Evolutionary conservation across 2,113 vertebrate species (phyloP), one percentile per base, ranked within the genome.

Genomic region (Jacana jacana): DNA sequence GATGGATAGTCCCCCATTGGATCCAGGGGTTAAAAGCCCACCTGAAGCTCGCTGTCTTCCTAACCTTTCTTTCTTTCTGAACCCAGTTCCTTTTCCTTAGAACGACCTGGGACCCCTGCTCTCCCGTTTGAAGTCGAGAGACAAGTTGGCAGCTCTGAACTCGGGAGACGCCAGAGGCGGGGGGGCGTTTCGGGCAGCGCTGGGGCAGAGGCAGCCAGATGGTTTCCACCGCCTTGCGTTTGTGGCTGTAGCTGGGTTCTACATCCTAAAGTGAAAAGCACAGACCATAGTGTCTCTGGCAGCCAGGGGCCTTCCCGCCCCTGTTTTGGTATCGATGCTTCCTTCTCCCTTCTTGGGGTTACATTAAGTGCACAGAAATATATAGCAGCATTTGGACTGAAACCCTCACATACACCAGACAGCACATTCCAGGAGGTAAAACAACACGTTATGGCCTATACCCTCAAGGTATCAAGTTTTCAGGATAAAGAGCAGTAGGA

Each of bases 351-450:
- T 98, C 95, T 97, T 98, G 91, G 97, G 98, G 97, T 98, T 98
- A 98, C 97, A 98, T 97, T 98, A 98, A 98, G 98, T 98, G 98
- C 98, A 98, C 98, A 98, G 97, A 98, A 98, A 98, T 97, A 97
- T 97, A 98, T 98, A 98, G 98, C 98, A 98, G 98, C 98, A 98
- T 98, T 98, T 98, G 97, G 97, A 98, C 97, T 97, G 98, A 98
- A 98, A 98, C 98, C 98, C 98, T 98, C 97, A 98, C 97, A 91
- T 96, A 98, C 97, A 97, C 97, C 92, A 97, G 97, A 98, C 97
- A 98, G 97, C 96, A 97, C 96, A 97, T 97, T 97, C 97, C 97
- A 97, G 97, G 98, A 98, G 98, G 98, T 98, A 97, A 98, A 98
- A 97, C 97, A 97, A 97, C 98, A 98, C 76, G 33, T 96, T 95